Conservation (phyloP, 2,888 invertebrate genomes). For the Scotopteryx bipunctaria region DNA sequence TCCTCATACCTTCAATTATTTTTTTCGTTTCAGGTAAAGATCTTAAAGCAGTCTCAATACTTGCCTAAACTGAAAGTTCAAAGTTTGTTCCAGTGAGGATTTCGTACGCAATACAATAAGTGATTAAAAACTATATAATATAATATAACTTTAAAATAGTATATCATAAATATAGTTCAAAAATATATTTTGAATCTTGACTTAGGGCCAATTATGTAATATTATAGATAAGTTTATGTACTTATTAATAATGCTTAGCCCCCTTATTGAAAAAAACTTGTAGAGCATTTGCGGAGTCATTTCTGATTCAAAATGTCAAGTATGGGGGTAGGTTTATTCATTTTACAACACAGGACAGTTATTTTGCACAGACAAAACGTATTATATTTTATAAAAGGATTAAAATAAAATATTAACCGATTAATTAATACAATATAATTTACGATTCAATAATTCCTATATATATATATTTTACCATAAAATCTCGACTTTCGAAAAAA, state of each 20-base stretch:
- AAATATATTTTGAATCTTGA: constrained; percentile 38
- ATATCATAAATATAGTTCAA: constrained; percentile 29
- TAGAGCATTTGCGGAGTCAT: not conserved
- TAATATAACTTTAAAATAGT: constrained; percentile 24
- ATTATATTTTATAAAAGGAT: too few relatives aligned
- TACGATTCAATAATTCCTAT: too few relatives aligned
- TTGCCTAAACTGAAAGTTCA: constrained; percentile 74
- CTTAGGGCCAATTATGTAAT: constrained; percentile 58
- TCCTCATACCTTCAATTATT: too few relatives aligned
- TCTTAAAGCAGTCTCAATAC: constrained; percentile 64
- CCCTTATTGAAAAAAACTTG: constrained; percentile 11
- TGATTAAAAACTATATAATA: constrained; percentile 22
- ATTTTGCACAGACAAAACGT: too few relatives aligned
- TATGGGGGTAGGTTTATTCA: constrained; percentile 5
- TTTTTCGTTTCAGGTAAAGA: constrained; percentile 66
- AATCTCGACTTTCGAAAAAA: too few relatives aligned
- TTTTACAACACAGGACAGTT: constrained; percentile 10
- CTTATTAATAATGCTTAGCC: constrained; percentile 15
- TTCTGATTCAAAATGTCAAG: not conserved
- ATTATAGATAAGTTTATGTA: constrained; percentile 34
- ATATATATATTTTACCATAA: too few relatives aligned
- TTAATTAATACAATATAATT: too few relatives aligned
- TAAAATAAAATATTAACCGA: too few relatives aligned
- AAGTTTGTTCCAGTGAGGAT: constrained; percentile 72
- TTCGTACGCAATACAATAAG: constrained; percentile 22